These are phyloP conservation scores for Bos taurus DNA, from an alignment of 2,113 vertebrate species.

Conservation along the genomic window DNA sequence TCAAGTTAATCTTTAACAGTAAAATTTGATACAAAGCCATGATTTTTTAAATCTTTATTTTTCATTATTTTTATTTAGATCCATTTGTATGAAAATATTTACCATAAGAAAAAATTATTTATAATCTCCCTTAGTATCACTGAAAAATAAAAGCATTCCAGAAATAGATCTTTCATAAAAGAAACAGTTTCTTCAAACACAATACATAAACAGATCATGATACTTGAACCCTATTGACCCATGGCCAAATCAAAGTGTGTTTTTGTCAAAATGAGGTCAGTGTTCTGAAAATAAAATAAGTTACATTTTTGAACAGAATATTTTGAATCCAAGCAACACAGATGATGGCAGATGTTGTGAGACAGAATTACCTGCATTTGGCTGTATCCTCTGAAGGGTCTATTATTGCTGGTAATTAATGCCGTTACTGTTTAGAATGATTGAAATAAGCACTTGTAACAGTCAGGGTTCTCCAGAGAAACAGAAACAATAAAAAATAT, in stretches of 20 bases:
- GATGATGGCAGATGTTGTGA: background rate
- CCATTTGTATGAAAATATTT: background rate
- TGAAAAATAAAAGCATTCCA: background rate
- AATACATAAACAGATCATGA: background rate
- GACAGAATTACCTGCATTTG: background rate
- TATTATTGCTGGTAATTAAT: background rate
- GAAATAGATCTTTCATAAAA: background rate
- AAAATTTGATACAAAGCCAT: constrained; percentile 19
- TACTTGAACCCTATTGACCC: background rate
- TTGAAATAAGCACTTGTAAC: background rate
- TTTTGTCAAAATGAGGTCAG: background rate
- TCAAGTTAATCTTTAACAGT: constrained; percentile 45
- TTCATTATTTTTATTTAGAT: constrained; percentile 34
- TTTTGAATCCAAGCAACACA: background rate
- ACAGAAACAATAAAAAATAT: background rate
- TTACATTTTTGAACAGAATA: background rate
- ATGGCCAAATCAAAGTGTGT: background rate
- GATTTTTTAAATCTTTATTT: background rate
- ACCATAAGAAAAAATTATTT: constrained; percentile 26
- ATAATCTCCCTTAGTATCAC: background rate
- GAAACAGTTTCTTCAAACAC: background rate
- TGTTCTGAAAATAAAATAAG: background rate
- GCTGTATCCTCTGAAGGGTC: background rate
- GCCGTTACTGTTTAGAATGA: background rate
- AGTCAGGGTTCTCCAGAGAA: background rate